Evolutionary conservation across 92 coral and sea anemone species (phyloP), one percentile per base, ranked within the genome.

Genomic region (Metridium senile): DNA sequence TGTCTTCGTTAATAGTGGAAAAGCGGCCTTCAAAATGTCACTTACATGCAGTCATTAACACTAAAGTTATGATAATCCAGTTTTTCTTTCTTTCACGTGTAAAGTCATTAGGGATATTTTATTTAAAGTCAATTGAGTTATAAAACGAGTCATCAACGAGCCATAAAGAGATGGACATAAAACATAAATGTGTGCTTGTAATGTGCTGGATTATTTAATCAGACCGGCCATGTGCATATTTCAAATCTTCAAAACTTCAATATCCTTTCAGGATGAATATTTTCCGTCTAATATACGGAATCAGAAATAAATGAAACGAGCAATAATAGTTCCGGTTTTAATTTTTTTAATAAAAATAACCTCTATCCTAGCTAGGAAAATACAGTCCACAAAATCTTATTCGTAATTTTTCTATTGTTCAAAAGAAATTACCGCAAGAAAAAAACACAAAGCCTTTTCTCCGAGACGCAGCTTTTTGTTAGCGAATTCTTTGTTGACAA

Each of bases 401-500:
- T 59, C 4, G 33, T 26, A 26, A 9, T 19, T 54, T 54, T 16
- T 26, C 32, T 26, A 59, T 59, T 59, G 66, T 59, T 23, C 23
- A 22, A 10, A 22, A 59, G 11, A 59, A 59, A 22, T 22, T 59
- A 22, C 66, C 66, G 66, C 66, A 59, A 22, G 7, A 59, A 59
- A 16, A 39, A n/a, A n/a, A n/a, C n/a, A 59, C 17, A 59, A 26
- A 23, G 9, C 22, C 33, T 59, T 59, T 26, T 2, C 3, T 22
- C 9, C 4, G 22, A 59, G 18, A 59, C 66, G 32, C 32, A 22
- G 66, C 66, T 26, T 59, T 59, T 63, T 63, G 69, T 63, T 1
- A 28, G 1, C 39, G 45, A 8, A 7, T 19, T 3, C 11, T 4
- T 49, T 73, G 33, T 73, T 73, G 78, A 73, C 78, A 73, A 73